These are phyloP conservation scores for Paratilapia polleni DNA, from an alignment of 2,113 vertebrate genomes.

Conservation along the genomic window DNA sequence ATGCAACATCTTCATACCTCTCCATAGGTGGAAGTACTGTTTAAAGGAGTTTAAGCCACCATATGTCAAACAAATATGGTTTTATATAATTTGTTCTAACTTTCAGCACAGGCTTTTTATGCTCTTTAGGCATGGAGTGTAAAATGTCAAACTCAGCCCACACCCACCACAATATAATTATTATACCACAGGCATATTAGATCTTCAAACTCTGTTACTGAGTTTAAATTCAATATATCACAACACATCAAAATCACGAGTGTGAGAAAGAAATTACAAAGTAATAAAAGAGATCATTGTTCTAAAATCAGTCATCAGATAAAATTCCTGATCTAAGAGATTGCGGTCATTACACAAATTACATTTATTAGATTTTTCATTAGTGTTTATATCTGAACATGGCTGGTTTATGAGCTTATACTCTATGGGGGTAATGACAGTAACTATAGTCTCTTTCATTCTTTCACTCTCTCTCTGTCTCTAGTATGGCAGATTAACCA, in stretches of 20 bases:
- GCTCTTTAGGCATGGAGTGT: neutral
- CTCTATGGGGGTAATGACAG: neutral
- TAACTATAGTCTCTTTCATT: neutral
- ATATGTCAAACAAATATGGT: neutral
- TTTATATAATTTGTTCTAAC: neutral
- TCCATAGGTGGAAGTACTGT: neutral
- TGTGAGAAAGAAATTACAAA: neutral
- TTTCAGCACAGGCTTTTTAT: neutral
- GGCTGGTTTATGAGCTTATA: neutral
- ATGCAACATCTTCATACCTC: neutral
- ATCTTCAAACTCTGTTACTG: neutral
- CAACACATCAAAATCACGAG: neutral
- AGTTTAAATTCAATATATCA: neutral
- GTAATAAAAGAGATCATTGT: neutral
- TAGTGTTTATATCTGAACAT: neutral
- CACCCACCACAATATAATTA: neutral
- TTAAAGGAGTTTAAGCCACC: neutral
- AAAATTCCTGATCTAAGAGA: neutral
- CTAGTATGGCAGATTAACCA: neutral
- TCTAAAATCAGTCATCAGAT: neutral
- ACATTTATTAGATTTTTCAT: neutral
- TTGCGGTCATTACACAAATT: constrained; percentile 4
- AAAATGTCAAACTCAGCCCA: neutral
- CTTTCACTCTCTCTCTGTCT: neutral
- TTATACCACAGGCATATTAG: neutral